phyloP scores from a whole-genome alignment of 2,797 vertebrate genomes.

The Lates japonicus region DNA sequence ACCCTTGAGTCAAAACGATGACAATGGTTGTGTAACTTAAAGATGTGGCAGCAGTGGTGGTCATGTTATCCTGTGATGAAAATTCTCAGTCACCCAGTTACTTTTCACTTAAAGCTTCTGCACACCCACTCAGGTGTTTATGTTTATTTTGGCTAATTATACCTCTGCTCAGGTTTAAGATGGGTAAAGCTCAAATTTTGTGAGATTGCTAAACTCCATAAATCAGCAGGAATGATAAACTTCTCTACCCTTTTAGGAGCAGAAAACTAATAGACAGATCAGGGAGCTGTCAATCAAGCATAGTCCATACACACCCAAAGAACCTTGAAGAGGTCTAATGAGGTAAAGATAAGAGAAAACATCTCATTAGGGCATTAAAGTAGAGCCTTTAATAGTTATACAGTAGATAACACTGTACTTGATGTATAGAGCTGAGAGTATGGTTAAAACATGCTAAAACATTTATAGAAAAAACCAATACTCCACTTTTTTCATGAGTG shows the following conservation, averaged over 20 bases:
- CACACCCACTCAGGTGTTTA: neutral
- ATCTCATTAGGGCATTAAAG: too few species aligned
- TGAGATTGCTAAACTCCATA: neutral
- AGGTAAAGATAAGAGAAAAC: neutral
- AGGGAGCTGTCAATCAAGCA: neutral
- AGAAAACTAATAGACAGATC: neutral
- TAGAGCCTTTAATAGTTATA: neutral
- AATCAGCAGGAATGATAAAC: neutral
- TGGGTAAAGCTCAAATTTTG: neutral
- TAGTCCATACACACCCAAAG: neutral
- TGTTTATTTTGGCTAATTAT: neutral
- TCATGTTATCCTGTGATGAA: neutral
- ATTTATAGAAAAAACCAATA: neutral
- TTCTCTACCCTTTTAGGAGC: neutral
- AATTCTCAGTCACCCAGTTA: slow-evolving; percentile 2
- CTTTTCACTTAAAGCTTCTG: neutral
- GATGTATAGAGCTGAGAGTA: neutral
- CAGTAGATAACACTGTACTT: neutral
- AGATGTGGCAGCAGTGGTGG: neutral
- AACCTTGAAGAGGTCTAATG: too few species aligned
- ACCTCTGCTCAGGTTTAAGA: neutral
- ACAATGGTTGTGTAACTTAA: neutral
- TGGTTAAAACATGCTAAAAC: neutral
- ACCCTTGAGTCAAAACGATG: neutral
- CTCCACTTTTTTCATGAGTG: neutral